Base-by-base conservation (phyloP, 2,113 vertebrate genomes). In the Podiceps cristatus region DNA sequence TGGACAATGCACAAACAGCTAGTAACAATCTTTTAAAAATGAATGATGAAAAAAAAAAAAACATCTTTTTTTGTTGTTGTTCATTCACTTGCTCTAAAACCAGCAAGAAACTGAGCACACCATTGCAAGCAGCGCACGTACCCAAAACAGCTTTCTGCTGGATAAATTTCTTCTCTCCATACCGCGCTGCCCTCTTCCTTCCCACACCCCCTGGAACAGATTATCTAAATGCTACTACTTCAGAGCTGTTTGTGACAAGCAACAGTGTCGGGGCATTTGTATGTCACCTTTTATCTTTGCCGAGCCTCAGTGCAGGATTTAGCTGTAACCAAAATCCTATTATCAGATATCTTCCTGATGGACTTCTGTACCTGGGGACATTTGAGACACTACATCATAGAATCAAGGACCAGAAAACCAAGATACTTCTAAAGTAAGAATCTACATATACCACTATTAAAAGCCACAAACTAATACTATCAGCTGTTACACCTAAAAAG, bases 281-380 rank as follows among this genome's bases (percentile, higher is more conserved):
- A 33, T 50, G 85, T 79, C 97, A 94, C 35, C 96, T 76, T 93
- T 93, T 79, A 93, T 72, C 85, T 96, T 58, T n/a, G 77, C 78
- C 8, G 31, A 76, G 87, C n/a, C 84, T 56, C 73, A 18, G 62
- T 2, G 73, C 86, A 82, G 62, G 93, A 47, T 52, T 80, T 58
- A 79, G 49, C 71, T 73, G 67, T 29, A 96, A 55, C 77, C 66
- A 63, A 91, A 93, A 93, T 93, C 91, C 84, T 91, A 64, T 93
- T 96, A 93, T 52, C 89, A 82, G 80, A 5, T 56, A 74, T n/a
- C 77, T 58, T 64, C 78, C 87, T 24, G 20, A 56, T 28, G 37
- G 76, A 44, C 76, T 72, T 35, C 49, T 49, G 56, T 52, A 87
- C 73, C 77, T 82, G 73, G 56, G 74, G 60, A 77, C 67, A 62